Base-by-base conservation (phyloP, 2,797 vertebrate species). In the Helarctos malayanus region DNA sequence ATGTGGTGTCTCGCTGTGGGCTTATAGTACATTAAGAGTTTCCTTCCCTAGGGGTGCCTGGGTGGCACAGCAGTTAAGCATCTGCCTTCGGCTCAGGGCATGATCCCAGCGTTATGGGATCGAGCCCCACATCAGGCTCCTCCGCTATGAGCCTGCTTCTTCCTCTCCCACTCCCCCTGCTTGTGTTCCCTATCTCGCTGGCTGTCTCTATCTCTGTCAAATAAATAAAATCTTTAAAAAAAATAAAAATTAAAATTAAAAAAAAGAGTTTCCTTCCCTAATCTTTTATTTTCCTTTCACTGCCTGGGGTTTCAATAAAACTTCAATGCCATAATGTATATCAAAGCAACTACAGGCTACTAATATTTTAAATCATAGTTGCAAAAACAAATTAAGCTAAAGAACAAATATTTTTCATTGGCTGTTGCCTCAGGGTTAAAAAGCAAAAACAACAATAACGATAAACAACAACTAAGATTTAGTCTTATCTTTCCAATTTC, bases 351-450 rank as follows among this genome's bases (percentile, higher is more conserved):
- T 57, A 81, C 9, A 89, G 32, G 29, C 52, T 93, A 93, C 41
- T 75, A 93, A 61, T 41, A 65, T 65, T 88, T 93, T 92, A 61
- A 81, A 94, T 56, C n/a, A 83, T 69, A 92, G 29, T 94, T 87
- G 15, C 41, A 45, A 73, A 95, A 96, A 95, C 32, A 95, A 45
- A 76, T 49, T 73, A 94, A 78, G 16, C 68, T 65, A 81, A 81
- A 93, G 49, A 89, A 89, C 54, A 79, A 91, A 38, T 54, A 91
- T 75, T 92, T 91, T 78, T 92, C 35, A 96, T 19, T 94, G 73
- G 45, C 7, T 83, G 19, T 47, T 87, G 32, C 68, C 29, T 76
- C 57, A 81, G 35, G 21, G 49, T 79, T 71, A 45, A 68, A 96
- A 92, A 85, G 71, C 73, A 86, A 82, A 76, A 52, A 10, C 21